Base-by-base conservation (phyloP, 2,113 vertebrate genomes). In the Butorides virescens region DNA sequence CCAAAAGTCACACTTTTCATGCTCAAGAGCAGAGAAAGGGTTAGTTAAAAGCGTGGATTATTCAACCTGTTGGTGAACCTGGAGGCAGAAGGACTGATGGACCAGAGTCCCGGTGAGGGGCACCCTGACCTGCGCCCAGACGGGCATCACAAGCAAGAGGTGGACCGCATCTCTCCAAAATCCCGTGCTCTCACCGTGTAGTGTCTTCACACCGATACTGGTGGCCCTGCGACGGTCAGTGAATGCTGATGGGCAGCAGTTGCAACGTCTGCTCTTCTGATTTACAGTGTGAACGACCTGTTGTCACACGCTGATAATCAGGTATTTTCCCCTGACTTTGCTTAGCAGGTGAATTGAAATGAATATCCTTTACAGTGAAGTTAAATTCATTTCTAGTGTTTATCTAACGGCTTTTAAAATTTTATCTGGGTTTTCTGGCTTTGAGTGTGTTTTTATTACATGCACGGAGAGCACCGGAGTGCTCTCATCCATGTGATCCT, bases 171-270 rank as follows among this genome's bases (percentile, higher is more conserved):
- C 50, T 58, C 46, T 71, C 52, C 49, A 36, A 34, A 56, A 25
- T 50, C 37, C 37, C 2, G 1, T 25, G 86, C 61, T 84, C 23
- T 59, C 32, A 34, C 25, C 2, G 0, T 8, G 25, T 22, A 17
- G 8, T 66, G 25, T 37, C 47, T 67, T 94, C 46, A 6, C 34
- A 27, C 18, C 2, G 0, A 8, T 52, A 22, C 68, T 0, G 0
- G 27, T 58, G 47, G 15, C 21, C 47, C 34, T 49, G 44, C 62
- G n/a, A 23, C 37, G 74, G 10, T 39, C 9, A 8, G 27, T 36
- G 47, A 59, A 67, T 78, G 61, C 65, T 50, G 44, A 26, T 9
- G 7, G 47, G 58, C 62, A 63, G 66, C 11, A 8, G 18, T 42
- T 86, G 44, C 34, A 79, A 3, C 1, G 1, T 65, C 47, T 65